Conservation (phyloP, 1,140 invertebrate species). For the Drosophila tani region DNA sequence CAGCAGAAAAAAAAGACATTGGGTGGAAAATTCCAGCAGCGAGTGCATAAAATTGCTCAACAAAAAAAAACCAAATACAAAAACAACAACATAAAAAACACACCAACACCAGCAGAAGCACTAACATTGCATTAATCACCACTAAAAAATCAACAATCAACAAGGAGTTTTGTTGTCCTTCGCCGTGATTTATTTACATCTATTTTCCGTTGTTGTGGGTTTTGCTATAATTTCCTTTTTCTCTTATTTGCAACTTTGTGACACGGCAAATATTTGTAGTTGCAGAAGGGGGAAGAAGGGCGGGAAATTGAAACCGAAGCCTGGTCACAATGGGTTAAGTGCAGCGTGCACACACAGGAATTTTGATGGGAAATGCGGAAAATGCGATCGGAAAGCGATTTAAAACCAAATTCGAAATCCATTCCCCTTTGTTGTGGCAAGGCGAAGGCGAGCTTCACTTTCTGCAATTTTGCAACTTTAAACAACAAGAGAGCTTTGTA, state of each 20-base stretch:
- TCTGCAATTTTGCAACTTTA: too few species aligned
- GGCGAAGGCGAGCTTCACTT: too few species aligned
- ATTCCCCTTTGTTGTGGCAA: slow-evolving; percentile 5
- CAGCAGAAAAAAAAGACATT: slow-evolving; percentile 6
- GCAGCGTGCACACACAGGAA: not conserved
- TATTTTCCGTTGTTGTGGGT: not conserved
- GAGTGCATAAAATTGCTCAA: slow-evolving; percentile 40
- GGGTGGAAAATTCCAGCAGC: slow-evolving; percentile 48
- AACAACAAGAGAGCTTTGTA: too few species aligned
- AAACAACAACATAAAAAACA: slow-evolving; percentile 3
- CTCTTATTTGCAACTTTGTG: slow-evolving; percentile 18
- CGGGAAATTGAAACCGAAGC: not conserved
- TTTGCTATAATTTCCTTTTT: not conserved
- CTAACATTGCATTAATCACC: slow-evolving; percentile 61
- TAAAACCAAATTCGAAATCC: slow-evolving; percentile 2
- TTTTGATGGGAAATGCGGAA: slow-evolving; percentile 6
- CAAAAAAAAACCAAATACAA: slow-evolving; percentile 18
- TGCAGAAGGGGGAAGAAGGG: not conserved
- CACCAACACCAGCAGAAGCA: slow-evolving; percentile 18
- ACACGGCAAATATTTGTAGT: slow-evolving; percentile 31
- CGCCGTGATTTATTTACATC: slow-evolving; percentile 30
- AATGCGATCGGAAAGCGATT: slow-evolving; percentile 7
- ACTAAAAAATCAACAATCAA: slow-evolving; percentile 55
- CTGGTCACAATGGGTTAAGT: not conserved
- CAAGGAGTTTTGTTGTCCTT: slow-evolving; percentile 25